These are phyloP conservation scores for Siniperca chuatsi DNA, from an alignment of 2,113 vertebrate genomes.

Conservation along the genomic window DNA sequence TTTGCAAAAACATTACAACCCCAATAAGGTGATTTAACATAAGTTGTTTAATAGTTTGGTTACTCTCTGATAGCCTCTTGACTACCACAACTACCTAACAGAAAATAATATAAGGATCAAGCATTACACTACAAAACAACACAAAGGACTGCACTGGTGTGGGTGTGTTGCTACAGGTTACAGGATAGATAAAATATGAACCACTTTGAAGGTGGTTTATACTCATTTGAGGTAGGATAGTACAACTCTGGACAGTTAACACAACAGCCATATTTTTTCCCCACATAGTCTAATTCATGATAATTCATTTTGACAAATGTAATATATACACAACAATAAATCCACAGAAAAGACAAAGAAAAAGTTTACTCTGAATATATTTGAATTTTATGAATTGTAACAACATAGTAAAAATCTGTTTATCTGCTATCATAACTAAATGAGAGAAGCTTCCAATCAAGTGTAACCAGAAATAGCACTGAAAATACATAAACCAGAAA, in stretches of 20 bases:
- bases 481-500: constrained; percentile 13
- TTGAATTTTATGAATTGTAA: background rate
- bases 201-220: background rate
- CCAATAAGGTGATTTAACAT: background rate
- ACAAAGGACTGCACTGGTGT: background rate
- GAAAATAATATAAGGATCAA: background rate
- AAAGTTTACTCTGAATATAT: background rate
- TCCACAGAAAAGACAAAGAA: background rate
- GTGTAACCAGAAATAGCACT: background rate
- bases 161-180: constrained; percentile 20
- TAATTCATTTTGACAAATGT: background rate
- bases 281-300: background rate
- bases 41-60: background rate
- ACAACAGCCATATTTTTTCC: background rate
- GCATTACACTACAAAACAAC: background rate
- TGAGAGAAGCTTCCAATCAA: background rate
- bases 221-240: background rate
- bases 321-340: background rate
- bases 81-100: no score
- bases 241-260: background rate
- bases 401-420: background rate
- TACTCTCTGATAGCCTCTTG: background rate
- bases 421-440: background rate
- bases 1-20: background rate
- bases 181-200: background rate